A percentile compares a stretch with the other conserved stretches of the same genome.
Evolutionary conservation across 2,888 invertebrate species (phyloP).

Genomic region (Psococerastis gibbosa): DNA sequence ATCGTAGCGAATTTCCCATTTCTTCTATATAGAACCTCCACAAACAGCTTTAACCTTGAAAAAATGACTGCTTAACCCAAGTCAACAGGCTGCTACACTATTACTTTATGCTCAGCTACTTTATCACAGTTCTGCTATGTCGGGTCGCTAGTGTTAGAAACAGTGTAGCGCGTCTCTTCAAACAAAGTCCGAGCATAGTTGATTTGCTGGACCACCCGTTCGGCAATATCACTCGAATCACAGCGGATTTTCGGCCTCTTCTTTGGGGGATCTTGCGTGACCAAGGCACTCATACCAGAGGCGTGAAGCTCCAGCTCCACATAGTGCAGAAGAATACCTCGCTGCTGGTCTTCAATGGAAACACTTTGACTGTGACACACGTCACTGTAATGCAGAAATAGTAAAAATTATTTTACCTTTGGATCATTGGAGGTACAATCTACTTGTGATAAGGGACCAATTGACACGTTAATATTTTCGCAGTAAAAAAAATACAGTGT

Average conservation of each 20-base stretch:
- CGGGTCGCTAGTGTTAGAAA: too few relatives aligned
- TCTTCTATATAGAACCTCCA: too few relatives aligned
- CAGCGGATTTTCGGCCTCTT: constrained; percentile 61
- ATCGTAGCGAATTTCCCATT: too few relatives aligned
- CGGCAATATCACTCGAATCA: constrained; percentile 48
- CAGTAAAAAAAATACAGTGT: too few relatives aligned
- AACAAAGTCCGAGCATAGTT: constrained; percentile 74
- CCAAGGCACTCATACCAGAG: constrained; percentile 25
- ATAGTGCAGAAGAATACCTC: constrained; percentile 32
- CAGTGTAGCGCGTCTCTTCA: constrained; percentile 59
- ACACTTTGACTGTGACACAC: constrained; percentile 44
- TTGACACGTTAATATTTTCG: too few relatives aligned
- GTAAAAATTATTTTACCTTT: constrained; percentile 4
- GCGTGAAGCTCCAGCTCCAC: constrained; percentile 48
- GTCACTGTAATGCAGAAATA: constrained; percentile 29
- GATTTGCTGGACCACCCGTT: constrained; percentile 58
- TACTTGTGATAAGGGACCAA: too few relatives aligned
- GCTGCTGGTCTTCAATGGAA: constrained; percentile 29
- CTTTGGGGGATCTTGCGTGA: constrained; percentile 29
- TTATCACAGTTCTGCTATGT: too few relatives aligned
- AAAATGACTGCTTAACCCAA: too few relatives aligned
- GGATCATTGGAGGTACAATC: too few relatives aligned
- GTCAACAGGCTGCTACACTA: too few relatives aligned
- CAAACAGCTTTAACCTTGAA: too few relatives aligned
- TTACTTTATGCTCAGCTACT: too few relatives aligned